Evolutionary conservation across 2,113 vertebrate genomes (phyloP), one percentile per base, ranked within the genome.

Genomic region (Podiceps cristatus): DNA sequence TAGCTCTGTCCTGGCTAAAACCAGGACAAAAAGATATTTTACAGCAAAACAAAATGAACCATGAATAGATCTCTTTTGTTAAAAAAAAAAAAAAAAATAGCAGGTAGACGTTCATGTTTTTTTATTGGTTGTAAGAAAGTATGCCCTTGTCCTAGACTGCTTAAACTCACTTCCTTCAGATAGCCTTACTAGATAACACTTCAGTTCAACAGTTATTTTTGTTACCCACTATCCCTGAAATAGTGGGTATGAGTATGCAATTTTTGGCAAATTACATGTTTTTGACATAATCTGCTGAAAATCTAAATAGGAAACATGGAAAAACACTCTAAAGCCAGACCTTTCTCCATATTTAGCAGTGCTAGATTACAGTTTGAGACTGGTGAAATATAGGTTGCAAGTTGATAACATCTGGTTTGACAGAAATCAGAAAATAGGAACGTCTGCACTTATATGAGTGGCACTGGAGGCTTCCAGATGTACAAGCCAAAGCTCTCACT

Each of bases 181-280:
- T 29, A 91, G 31, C 2, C 28, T 59, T 47, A 75, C 29, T 11
- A 67, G 47, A 75, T 72, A 87, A 72, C 91, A 81, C n/a, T 72
- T 81, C 42, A 86, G 45, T 84, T 77, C 28, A 63, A 55, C 45
- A 72, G 69, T 56, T 90, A 85, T 60, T 91, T 95, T 88, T 90
- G 77, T 49, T 91, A n/a, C 22, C 20, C 40, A 28, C 62, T 79
- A 11, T 44, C 56, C 66, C 44, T 88, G 45, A 93, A 96, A 91
- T 52, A 81, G 40, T 23, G 53, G 33, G 33, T 53, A 95, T 76
- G 45, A 88, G 52, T 69, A 27, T 68, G 90, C 49, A 90, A 76
- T 97, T 95, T 96, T 85, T 11, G 3, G 74, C 19, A 94, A 96
- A 97, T 96, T 94, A 76, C 74, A 91, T 4, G 85, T 72, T 91